Conservation (phyloP, 2,888 invertebrate species). For the Drosophila hamatofila region DNA sequence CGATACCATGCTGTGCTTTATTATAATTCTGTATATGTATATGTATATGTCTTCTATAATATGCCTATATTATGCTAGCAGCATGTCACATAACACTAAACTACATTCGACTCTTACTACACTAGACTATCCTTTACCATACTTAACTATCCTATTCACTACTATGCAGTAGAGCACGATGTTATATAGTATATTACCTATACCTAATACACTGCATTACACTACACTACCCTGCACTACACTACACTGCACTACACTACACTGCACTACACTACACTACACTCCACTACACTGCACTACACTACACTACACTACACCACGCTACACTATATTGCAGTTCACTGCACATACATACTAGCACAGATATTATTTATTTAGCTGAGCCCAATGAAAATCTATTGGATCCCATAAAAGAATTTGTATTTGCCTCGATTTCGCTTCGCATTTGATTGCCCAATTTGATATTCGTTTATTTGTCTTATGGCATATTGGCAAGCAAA, state of each 20-base stretch:
- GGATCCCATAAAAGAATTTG: neutral
- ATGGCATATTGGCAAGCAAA: slow-evolving; percentile 2
- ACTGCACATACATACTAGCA: neutral
- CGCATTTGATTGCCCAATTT: slow-evolving; percentile 8
- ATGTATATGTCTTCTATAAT: no score
- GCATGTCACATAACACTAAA: no score
- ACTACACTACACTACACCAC: neutral
- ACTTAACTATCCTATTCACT: no score
- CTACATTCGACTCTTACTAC: no score
- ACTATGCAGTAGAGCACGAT: no score
- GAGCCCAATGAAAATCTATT: neutral
- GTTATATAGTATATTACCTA: no score
- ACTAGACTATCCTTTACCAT: no score
- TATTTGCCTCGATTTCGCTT: neutral
- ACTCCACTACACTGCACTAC: neutral
- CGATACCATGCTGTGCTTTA: no score
- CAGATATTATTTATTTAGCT: neutral
- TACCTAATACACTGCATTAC: no score
- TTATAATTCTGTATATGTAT: no score
- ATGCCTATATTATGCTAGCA: no score
- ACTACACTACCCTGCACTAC: no score
- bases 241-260: neutral
- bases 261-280: neutral
- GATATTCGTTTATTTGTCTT: slow-evolving; percentile 1
- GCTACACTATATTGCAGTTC: neutral